Evolutionary conservation across 2,113 vertebrate species (phyloP).

Genomic region (Salvelinus fontinalis): DNA sequence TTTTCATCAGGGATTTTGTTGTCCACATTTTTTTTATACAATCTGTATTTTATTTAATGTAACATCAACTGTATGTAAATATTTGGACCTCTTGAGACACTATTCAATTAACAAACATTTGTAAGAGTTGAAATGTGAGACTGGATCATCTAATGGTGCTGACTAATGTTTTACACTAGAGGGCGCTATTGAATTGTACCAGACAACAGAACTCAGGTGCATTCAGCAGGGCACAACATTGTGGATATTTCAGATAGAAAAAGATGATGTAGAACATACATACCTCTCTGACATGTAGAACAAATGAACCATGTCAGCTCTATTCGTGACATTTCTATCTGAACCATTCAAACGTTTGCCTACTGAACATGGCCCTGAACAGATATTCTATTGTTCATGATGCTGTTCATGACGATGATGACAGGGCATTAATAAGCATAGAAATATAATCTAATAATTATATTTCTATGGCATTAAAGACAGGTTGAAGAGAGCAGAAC

Average conservation of each 20-base stretch:
- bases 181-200: slow-evolving; percentile 52
- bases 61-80: slow-evolving; percentile 60
- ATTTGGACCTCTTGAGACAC: slow-evolving; percentile 38
- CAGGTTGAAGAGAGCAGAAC: slow-evolving; percentile 26
- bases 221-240: too few relatives aligned
- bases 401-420: slow-evolving; percentile 41
- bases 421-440: slow-evolving; percentile 37
- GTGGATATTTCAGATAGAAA: slow-evolving; percentile 23
- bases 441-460: too few relatives aligned
- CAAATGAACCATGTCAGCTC: not conserved
- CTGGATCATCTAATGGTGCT: slow-evolving; percentile 75
- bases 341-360: too few relatives aligned
- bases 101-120: slow-evolving; percentile 70
- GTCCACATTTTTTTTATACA: slow-evolving; percentile 53
- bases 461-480: slow-evolving; percentile 9
- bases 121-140: slow-evolving; percentile 54
- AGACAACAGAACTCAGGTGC: slow-evolving; percentile 22
- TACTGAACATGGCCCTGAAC: too few relatives aligned
- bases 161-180: slow-evolving; percentile 68
- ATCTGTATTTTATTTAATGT: slow-evolving; percentile 45
- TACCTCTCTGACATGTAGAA: too few relatives aligned
- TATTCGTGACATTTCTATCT: not conserved
- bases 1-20: slow-evolving; percentile 55
- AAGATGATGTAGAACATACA: slow-evolving; percentile 1
- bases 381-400: too few relatives aligned